Base-by-base conservation (phyloP, 2,888 invertebrate species). In the Lasioglossum calceatum region DNA sequence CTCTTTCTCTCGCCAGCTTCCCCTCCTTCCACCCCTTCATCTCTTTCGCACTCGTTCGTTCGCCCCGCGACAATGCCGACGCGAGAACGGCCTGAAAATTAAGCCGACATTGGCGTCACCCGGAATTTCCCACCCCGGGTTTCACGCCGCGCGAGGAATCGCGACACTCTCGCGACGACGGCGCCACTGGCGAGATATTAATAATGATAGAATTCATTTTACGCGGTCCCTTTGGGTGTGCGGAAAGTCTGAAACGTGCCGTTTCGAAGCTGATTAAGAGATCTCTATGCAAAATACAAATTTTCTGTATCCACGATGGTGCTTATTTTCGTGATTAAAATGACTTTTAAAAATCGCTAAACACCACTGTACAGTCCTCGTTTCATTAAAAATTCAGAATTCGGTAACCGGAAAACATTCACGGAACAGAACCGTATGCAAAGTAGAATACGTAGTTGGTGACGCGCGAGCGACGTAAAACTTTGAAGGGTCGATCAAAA, bases 31-130 rank as follows among this genome's bases (percentile, higher is more conserved):
- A 0, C n/a, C 1, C 27, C 61, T 44, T 44, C 58, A 3, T 10
- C n/a, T 61, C 61, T 61, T 61, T 32, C 27, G 61, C 61, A 61
- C 27, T 61, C 61, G 61, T 61, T 61, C 61, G 61, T 61, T 61
- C 61, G 27, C 27, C 61, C 12, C 61, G 27, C 61, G 61, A 61
- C 61, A 61, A 61, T 61, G 61, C 27, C 27, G 61, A 14, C 27
- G 61, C 61, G 61, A 27, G 61, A 61, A 27, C 61, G 61, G 0
- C 61, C 61, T 16, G 61, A 61, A 61, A 61, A 61, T 61, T 61
- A 61, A 61, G 27, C 61, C 61, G 61, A 61, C 61, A 61, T 61
- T 32, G 61, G 27, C 61, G 27, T 61, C 61, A 32, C 54, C 27
- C 27, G 27, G 61, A 61, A 27, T 61, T 61, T 61, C 54, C 14